These are phyloP conservation scores for Erynnis tages DNA, from an alignment of 2,888 invertebrate species.

Conservation along the genomic window DNA sequence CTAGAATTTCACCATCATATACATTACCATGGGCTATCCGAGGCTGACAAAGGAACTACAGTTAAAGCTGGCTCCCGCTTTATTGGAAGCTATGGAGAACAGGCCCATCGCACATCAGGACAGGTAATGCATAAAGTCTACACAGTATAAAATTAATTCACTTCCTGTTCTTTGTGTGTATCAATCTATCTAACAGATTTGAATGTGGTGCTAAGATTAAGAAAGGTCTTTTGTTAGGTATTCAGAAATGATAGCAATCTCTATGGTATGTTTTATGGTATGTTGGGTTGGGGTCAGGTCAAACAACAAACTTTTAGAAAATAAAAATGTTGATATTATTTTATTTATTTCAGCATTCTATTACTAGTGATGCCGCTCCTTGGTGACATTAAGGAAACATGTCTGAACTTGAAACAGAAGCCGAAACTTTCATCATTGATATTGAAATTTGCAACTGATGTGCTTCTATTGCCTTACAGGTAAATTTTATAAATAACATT, in stretches of 20 bases:
- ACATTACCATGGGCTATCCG: conserved; percentile 95
- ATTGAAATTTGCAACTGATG: conserved; percentile 89
- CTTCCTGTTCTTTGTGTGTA: too few relatives aligned
- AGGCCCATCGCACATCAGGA: conserved; percentile 93
- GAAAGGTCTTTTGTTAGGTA: too few relatives aligned
- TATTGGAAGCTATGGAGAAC: conserved; percentile 89
- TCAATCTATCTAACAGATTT: too few relatives aligned
- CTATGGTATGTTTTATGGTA: too few relatives aligned
- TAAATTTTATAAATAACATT: conserved; percentile 56
- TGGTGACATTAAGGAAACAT: conserved; percentile 84
- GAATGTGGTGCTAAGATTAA: too few relatives aligned
- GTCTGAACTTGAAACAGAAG: conserved; percentile 88
- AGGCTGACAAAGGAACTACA: conserved; percentile 89
- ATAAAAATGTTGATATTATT: too few relatives aligned
- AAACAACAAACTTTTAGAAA: too few relatives aligned
- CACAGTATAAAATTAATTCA: too few relatives aligned
- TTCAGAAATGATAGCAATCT: too few relatives aligned
- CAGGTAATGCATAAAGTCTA: conserved; percentile 81
- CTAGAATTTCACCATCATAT: conserved; percentile 96
- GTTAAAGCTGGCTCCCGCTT: conserved; percentile 86
- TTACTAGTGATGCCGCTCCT: conserved; percentile 90
- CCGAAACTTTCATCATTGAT: conserved; percentile 85
- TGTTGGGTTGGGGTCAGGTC: too few relatives aligned
- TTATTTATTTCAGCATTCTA: conserved; percentile 79
- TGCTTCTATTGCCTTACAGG: conserved; percentile 93